phyloP scores from a whole-genome alignment of 2,888 invertebrate species.

The Drosophila austrosaltans region DNA sequence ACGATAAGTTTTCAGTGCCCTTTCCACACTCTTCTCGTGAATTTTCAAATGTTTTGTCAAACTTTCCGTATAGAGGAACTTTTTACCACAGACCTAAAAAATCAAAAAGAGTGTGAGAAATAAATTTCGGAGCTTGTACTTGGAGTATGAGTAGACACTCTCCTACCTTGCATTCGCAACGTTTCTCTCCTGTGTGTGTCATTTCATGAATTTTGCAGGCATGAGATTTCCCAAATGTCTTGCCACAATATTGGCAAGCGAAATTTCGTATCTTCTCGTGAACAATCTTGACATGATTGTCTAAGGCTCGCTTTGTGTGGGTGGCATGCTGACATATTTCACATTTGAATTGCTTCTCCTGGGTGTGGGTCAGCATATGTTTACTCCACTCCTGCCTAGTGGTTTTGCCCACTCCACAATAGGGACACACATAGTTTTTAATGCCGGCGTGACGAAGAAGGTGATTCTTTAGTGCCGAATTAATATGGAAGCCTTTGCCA shows the following conservation, averaged over 20 bases:
- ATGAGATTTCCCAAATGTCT: conserved; percentile 80
- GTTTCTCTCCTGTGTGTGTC: conserved; percentile 81
- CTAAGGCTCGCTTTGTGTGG: conserved; percentile 80
- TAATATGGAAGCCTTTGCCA: conserved; percentile 81
- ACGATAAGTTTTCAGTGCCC: conserved; percentile 78
- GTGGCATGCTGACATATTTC: conserved; percentile 79
- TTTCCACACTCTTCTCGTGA: conserved; percentile 79
- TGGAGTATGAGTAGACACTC: no score
- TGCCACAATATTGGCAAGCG: conserved; percentile 80
- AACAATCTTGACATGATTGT: conserved; percentile 79
- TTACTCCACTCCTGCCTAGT: conserved; percentile 81
- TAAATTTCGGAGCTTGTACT: no score
- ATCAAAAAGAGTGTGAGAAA: no score
- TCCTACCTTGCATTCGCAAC: conserved; percentile 76
- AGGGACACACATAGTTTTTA: conserved; percentile 81
- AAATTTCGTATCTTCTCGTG: conserved; percentile 79
- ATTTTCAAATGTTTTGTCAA: conserved; percentile 80
- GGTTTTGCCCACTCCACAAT: conserved; percentile 81
- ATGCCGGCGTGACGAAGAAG: conserved; percentile 81
- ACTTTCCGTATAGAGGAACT: conserved; percentile 79
- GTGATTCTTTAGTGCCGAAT: conserved; percentile 81
- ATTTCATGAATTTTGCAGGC: conserved; percentile 81
- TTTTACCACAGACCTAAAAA: conserved; percentile 72
- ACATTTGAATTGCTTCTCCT: conserved; percentile 81
- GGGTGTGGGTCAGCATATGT: conserved; percentile 80